phyloP scores from a whole-genome alignment of 2,113 vertebrate species.

The Peromyscus polionotus region DNA sequence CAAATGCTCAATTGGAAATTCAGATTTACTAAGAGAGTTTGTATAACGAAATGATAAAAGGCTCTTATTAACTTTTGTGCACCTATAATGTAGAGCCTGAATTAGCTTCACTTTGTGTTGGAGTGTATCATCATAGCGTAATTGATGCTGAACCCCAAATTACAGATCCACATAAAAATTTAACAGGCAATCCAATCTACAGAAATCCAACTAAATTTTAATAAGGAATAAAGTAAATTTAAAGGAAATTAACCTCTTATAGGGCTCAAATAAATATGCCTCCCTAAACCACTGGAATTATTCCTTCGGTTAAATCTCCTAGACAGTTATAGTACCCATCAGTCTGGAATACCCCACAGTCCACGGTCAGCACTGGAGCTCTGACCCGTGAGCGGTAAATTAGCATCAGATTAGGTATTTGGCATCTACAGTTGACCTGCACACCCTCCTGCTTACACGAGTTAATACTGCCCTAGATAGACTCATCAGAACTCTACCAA shows the following conservation, averaged over 20 bases:
- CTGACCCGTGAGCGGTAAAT: not conserved
- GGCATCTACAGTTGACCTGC: not conserved
- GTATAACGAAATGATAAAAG: constrained; percentile 13
- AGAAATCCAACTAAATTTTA: constrained; percentile 16
- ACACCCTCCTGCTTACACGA: not conserved
- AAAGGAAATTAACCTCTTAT: not conserved
- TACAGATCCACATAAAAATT: not conserved
- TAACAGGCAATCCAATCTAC: not conserved
- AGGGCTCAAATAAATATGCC: not conserved
- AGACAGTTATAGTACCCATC: not conserved
- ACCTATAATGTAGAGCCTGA: constrained; percentile 2
- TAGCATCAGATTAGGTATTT: constrained; percentile 50
- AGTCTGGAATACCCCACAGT: not conserved
- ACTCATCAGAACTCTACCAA: constrained; percentile 18
- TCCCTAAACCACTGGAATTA: not conserved
- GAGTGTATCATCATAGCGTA: not conserved
- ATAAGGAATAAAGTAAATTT: not conserved
- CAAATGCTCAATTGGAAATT: not conserved
- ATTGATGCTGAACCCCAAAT: not conserved
- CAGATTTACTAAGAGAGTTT: constrained; percentile 35
- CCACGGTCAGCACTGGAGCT: not conserved
- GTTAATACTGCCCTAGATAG: not conserved
- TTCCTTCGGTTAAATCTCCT: not conserved
- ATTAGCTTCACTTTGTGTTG: constrained; percentile 15
- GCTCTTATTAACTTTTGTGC: not conserved